Base-by-base conservation (phyloP, 2,797 vertebrate species). In the Mionectes olivaceus region DNA sequence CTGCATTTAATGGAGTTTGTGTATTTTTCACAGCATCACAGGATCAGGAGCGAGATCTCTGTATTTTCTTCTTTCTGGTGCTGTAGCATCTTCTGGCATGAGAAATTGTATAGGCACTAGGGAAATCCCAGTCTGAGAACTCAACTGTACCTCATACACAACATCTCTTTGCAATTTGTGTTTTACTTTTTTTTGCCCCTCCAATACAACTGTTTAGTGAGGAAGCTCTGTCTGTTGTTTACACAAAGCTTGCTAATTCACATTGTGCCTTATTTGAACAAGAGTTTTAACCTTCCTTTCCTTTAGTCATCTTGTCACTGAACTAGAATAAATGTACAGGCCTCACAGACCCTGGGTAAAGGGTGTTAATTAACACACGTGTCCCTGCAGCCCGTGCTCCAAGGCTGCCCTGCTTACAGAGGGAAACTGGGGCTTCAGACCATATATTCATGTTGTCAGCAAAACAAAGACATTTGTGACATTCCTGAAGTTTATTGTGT, bases 111-210 rank as follows among this genome's bases (percentile, higher is more conserved):
- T 13, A 55, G 16, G 32, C 37, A 27, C 32, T 33, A 50, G 35
- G 43, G 46, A 37, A 91, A 87, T 33, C 65, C 61, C 83, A 69
- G 21, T 21, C 35, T 39, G 25, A 65, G 76, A 44, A 13, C 33
- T 57, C 1, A 0, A 0, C 57, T 57, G 0, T 27, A 11, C 27
- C 39, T 82, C 32, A 2, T 2, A 21, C 0, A 25, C 32, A 16
- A 84, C 24, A 46, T 60, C 44, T 59, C 56, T 44, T 1, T 46
- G 32, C 28, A 19, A 7, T 59, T 73, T 24, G 37, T 0, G 15
- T 44, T 11, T 13, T 25, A 19, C 32, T 49, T 46, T 35, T 35
- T 41, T 71, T 37, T 41, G 23, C 10, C 24, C 46, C 23, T 43
- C 32, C 25, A 15, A 19, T 56, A 8, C 8, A 46, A 13, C 24